Base-by-base conservation (phyloP, 2,113 vertebrate species). In the Pterocles burchelli region DNA sequence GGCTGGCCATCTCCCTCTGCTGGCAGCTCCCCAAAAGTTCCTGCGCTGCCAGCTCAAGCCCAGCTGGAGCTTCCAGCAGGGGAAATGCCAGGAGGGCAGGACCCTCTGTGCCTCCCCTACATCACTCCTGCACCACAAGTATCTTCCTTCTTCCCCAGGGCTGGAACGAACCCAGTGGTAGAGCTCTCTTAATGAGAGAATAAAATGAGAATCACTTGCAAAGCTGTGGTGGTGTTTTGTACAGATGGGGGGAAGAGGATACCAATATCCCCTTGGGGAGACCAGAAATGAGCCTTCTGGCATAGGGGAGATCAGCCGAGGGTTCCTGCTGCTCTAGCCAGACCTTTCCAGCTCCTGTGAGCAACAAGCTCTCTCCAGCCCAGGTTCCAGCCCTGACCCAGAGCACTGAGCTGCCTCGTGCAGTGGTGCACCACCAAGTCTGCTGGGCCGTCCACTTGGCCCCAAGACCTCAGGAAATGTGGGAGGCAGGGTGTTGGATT, bases 1-100 rank as follows among this genome's bases (percentile, higher is more conserved):
- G 3, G 77, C 66, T 68, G 63, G 54, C 59, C 93, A 78, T 34
- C 93, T 88, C 96, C 95, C 88, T 89, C 96, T 97, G 88, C 85
- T 73, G 89, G 94, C 70, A 51, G 11, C 51, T 87, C 38, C 61
- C 75, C 41, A 41, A 14, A 41, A 38, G 25, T 51, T 25, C 49
- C 24, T 25, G 49, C 13, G 49, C 55, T 48, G 63, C 45, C 11
- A 8, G 10, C 33, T 45, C 43, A 10, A 26, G 59, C 61, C 18
- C 1, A 1, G 22, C 20, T 19, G 55, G 48, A 67, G 33, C 34
- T 62, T 3, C 8, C 11, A 4, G 11, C 52, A 13, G 34, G 17
- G 16, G 14, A 71, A 66, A 48, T 4, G 29, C 33, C 29, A 22
- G 16, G 22, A 62, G 19, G 11, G 2, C 13, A 31, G 48, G 43